A percentile compares a stretch with the other conserved stretches of the same genome.
Evolutionary conservation across 2,888 invertebrate genomes (phyloP).

Genomic region (Eupithecia insigniata): DNA sequence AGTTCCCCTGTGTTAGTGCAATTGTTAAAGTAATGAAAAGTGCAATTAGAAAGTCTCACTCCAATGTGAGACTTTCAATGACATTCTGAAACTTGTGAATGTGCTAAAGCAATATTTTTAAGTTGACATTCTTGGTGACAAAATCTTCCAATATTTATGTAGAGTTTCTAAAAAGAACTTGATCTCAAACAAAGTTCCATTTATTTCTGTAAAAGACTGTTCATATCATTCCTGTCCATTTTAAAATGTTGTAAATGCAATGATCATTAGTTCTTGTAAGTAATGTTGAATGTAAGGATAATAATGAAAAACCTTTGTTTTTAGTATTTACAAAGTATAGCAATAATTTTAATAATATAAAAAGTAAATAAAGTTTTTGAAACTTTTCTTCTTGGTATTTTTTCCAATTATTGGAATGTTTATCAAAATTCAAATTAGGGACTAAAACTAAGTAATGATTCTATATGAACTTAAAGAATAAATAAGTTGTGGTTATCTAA

Average conservation of each 20-base stretch:
- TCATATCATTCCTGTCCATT: slow-evolving; percentile 31
- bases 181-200: slow-evolving; percentile 34
- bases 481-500: neutral
- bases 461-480: slow-evolving; percentile 14
- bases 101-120: neutral
- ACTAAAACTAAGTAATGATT: neutral
- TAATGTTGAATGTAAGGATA: slow-evolving; percentile 19
- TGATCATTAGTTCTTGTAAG: slow-evolving; percentile 9
- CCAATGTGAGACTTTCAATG: neutral
- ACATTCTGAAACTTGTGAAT: neutral
- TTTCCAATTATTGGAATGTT: slow-evolving; percentile 29
- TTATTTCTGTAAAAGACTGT: slow-evolving; percentile 31
- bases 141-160: neutral
- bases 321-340: slow-evolving; percentile 32
- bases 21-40: no score
- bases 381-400: slow-evolving; percentile 25
- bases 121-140: neutral
- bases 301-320: slow-evolving; percentile 24
- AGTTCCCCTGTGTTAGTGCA: neutral
- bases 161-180: slow-evolving; percentile 1
- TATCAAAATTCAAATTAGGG: neutral
- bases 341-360: slow-evolving; percentile 18
- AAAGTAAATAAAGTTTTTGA: slow-evolving; percentile 29
- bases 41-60: no score
- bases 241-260: neutral